Percentiles rank a stretch among this genome's conserved stretches.
Conservation (phyloP, 2,113 vertebrate species). For the Tachysurus vachellii region DNA sequence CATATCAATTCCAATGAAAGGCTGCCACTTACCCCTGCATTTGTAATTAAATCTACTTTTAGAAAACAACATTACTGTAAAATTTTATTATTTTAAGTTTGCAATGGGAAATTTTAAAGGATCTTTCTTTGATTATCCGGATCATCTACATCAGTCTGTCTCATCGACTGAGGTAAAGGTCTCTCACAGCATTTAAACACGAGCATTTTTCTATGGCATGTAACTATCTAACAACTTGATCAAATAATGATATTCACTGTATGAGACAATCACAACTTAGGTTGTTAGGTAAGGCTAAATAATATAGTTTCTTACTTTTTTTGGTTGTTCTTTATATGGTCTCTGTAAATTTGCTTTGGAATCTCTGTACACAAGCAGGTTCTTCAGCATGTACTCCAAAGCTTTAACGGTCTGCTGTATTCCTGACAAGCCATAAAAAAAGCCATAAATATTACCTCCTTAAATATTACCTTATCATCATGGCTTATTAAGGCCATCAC, state of each 20-base stretch:
- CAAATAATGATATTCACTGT: background rate
- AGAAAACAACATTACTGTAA: background rate
- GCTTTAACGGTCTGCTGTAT: slow-evolving; percentile 78
- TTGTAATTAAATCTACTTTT: background rate
- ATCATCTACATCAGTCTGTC: background rate
- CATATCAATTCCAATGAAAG: background rate
- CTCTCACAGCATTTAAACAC: background rate
- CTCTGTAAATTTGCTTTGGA: slow-evolving; percentile 73
- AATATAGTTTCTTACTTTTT: slow-evolving; percentile 64
- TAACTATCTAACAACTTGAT: background rate
- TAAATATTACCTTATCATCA: background rate
- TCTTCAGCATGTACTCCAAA: slow-evolving; percentile 72
- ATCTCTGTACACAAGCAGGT: slow-evolving; percentile 70
- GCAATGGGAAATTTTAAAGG: background rate
- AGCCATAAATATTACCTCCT: background rate
- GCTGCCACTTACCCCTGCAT: background rate
- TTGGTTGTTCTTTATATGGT: slow-evolving; percentile 60
- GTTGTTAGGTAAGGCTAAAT: background rate
- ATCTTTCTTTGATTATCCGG: background rate
- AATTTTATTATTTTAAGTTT: background rate
- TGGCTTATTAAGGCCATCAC: slow-evolving; percentile 12
- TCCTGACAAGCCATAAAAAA: slow-evolving; percentile 65
- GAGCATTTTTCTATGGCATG: background rate
- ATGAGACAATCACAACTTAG: background rate
- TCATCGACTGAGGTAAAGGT: no score